These are phyloP conservation scores for Onychomys arenicola DNA, from an alignment of 2,797 vertebrate genomes.

Conservation along the genomic window DNA sequence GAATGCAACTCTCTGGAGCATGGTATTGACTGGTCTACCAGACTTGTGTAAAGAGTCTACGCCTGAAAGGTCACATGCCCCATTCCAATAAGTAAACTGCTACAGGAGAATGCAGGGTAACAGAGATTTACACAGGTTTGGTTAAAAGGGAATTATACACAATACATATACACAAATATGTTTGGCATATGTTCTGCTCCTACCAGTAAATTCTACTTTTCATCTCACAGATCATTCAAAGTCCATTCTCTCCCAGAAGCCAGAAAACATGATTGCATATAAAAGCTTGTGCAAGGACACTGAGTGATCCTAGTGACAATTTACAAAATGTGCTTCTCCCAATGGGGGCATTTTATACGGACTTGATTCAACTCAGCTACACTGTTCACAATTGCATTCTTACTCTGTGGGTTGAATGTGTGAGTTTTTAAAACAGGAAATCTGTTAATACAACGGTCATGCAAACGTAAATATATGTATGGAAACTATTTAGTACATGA, in stretches of 20 bases:
- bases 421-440: too few relatives aligned
- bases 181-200: conserved; percentile 68
- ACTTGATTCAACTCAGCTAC: too few relatives aligned
- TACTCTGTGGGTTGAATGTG: too few relatives aligned
- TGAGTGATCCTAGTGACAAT: too few relatives aligned
- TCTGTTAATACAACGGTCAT: too few relatives aligned
- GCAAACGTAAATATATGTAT: too few relatives aligned
- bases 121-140: conserved; percentile 69
- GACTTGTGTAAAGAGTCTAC: conserved; percentile 83
- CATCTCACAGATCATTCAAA: conserved; percentile 76
- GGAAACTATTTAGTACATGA: too few relatives aligned
- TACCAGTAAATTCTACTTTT: conserved; percentile 76
- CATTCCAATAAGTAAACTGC: conserved; percentile 90
- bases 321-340: too few relatives aligned
- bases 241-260: conserved; percentile 74
- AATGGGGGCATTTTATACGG: too few relatives aligned
- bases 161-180: conserved; percentile 49
- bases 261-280: conserved; percentile 74
- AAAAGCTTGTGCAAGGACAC: too few relatives aligned
- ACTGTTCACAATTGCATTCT: too few relatives aligned
- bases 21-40: not conserved
- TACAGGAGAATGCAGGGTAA: conserved; percentile 81
- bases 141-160: conserved; percentile 70
- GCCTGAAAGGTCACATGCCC: conserved; percentile 88
- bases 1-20: conserved; percentile 77